These are phyloP conservation scores for Bos indicus DNA, from an alignment of 2,113 vertebrate genomes.

Conservation along the genomic window DNA sequence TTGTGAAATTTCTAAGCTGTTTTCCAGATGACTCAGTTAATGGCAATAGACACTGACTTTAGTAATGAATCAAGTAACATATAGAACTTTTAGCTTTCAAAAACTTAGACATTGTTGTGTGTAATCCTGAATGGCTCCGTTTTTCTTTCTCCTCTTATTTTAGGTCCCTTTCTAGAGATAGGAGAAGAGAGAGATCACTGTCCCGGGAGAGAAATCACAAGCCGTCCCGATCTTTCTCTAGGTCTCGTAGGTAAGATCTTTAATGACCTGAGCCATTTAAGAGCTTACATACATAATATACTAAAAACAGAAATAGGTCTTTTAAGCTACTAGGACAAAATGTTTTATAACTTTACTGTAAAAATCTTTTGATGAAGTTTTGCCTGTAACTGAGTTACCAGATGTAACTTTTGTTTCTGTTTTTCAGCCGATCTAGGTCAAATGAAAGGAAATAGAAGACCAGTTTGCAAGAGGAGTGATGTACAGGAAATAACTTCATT, in stretches of 20 bases:
- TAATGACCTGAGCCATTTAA: not conserved
- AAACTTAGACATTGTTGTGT: not conserved
- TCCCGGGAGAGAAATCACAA: slow-evolving; percentile 96
- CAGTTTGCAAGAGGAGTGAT: not conserved
- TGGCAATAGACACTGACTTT: not conserved
- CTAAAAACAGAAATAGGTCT: not conserved
- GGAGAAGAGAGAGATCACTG: slow-evolving; percentile 92
- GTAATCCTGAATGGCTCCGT: not conserved
- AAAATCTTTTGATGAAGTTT: not conserved
- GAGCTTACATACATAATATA: not conserved
- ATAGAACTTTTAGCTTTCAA: not conserved
- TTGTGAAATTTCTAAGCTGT: not conserved
- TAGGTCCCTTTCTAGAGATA: slow-evolving; percentile 96
- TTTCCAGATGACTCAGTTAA: not conserved
- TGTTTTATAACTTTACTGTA: not conserved
- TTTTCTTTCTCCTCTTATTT: not conserved
- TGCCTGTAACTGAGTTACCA: not conserved
- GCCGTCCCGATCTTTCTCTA: slow-evolving; percentile 94
- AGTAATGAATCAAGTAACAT: not conserved
- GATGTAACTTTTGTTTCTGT: not conserved
- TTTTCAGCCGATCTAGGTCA: not conserved
- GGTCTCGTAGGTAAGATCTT: slow-evolving; percentile 91
- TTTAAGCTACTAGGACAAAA: not conserved
- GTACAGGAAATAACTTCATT: not conserved
- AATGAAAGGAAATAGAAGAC: not conserved